These are phyloP conservation scores for Dendroctonus valens DNA, from an alignment of 1,140 invertebrate species.

Conservation along the genomic window DNA sequence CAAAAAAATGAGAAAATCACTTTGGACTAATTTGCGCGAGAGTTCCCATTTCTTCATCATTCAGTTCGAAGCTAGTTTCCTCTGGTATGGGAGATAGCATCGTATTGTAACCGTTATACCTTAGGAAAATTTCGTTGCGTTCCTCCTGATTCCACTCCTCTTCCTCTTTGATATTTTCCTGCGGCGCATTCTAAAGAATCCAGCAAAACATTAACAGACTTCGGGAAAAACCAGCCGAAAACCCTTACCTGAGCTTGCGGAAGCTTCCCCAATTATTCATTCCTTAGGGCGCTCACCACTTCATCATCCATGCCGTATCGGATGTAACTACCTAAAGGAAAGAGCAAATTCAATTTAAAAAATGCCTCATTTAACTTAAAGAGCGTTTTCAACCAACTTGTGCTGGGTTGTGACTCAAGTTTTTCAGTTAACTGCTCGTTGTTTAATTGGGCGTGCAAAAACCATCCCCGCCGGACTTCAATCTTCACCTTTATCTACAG, in stretches of 20 bases:
- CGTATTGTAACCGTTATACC: constrained; percentile 59
- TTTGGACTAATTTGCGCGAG: constrained; percentile 23
- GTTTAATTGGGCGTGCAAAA: constrained; percentile 50
- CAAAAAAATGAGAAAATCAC: not conserved
- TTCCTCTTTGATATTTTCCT: constrained; percentile 39
- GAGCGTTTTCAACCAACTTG: constrained; percentile 17
- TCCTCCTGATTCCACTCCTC: constrained; percentile 45
- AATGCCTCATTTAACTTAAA: not conserved
- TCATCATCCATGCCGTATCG: constrained; percentile 66
- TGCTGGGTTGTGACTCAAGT: constrained; percentile 37
- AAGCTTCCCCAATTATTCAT: constrained; percentile 68
- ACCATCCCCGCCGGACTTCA: constrained; percentile 50
- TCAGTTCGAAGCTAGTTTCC: constrained; percentile 53
- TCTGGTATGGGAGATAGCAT: constrained; percentile 65
- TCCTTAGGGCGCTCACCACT: constrained; percentile 66
- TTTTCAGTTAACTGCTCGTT: constrained; percentile 41
- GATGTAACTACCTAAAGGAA: constrained; percentile 54
- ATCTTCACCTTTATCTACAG: constrained; percentile 1
- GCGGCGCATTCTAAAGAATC: constrained; percentile 16
- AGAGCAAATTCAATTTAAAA: not conserved
- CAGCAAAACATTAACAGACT: not conserved
- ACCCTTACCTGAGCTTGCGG: constrained; percentile 61
- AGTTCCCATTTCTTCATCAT: constrained; percentile 16
- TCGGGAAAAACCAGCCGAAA: not conserved
- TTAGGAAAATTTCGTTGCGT: constrained; percentile 50